Percentiles rank a stretch among this genome's conserved stretches.
Evolutionary conservation across 2,888 invertebrate genomes (phyloP).

Genomic region (Plagodis dolabraria): DNA sequence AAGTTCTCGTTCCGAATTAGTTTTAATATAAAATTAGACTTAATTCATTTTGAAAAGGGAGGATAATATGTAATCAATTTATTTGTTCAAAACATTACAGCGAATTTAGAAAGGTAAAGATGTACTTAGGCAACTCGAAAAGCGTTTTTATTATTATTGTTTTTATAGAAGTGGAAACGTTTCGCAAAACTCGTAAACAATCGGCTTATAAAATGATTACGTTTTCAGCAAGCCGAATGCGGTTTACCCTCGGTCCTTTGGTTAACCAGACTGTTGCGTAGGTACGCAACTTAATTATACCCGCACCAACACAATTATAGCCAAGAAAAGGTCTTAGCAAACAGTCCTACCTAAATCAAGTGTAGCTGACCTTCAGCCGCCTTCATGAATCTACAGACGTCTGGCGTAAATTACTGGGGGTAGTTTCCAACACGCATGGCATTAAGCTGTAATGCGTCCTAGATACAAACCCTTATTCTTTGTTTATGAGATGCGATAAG

Average conservation of each 20-base stretch:
- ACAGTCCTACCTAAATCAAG: conserved; percentile 25
- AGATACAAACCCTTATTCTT: conserved; percentile 20
- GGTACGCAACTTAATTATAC: conserved; percentile 21
- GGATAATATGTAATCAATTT: too few relatives aligned
- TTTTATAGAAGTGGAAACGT: conserved; percentile 6
- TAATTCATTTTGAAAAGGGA: conserved; percentile 9
- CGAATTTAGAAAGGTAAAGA: too few relatives aligned
- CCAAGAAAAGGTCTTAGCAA: conserved; percentile 24
- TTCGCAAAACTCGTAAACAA: conserved; percentile 13
- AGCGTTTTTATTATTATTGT: too few relatives aligned
- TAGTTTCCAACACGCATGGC: conserved; percentile 16
- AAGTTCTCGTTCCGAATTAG: conserved; percentile 20
- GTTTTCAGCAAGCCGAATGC: conserved; percentile 10
- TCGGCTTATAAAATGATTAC: conserved; percentile 17
- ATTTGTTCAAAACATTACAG: too few relatives aligned
- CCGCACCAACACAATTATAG: background rate
- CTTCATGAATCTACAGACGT: conserved; percentile 25
- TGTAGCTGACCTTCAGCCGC: conserved; percentile 21
- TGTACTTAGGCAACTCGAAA: background rate
- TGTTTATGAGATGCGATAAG: conserved; percentile 60
- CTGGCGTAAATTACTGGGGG: conserved; percentile 27
- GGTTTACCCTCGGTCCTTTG: conserved; percentile 22
- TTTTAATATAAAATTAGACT: conserved; percentile 8
- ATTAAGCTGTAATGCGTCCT: conserved; percentile 23
- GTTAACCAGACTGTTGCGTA: conserved; percentile 25